Percentiles rank a stretch among this genome's conserved stretches.
These are phyloP conservation scores for Dissostichus mawsoni DNA, from an alignment of 2,113 vertebrate species.

Conservation along the genomic window DNA sequence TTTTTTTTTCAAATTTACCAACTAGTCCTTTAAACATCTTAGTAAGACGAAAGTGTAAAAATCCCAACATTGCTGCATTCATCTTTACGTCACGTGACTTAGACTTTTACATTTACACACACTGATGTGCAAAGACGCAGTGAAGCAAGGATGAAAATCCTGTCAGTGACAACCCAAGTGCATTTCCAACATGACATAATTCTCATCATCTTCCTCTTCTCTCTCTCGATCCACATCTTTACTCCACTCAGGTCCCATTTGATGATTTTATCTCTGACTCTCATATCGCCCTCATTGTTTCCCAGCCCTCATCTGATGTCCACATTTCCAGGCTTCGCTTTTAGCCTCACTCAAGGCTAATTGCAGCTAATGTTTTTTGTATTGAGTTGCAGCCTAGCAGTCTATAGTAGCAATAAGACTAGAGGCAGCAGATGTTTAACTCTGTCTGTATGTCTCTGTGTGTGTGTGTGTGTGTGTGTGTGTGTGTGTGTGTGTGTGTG, in stretches of 20 bases:
- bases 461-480: constrained; percentile 28
- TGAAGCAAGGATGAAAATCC: constrained; percentile 23
- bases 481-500: constrained; percentile 9
- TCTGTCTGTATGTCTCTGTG: constrained; percentile 16
- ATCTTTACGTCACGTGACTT: neutral
- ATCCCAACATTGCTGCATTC: neutral
- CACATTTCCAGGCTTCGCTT: constrained; percentile 24
- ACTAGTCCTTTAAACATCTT: neutral
- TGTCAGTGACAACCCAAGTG: neutral
- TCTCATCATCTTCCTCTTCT: constrained; percentile 19
- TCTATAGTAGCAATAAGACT: constrained; percentile 34
- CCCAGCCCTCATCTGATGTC: constrained; percentile 21
- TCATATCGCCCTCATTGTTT: constrained; percentile 14
- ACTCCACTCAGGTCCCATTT: constrained; percentile 19
- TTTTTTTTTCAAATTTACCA: neutral
- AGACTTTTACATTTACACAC: neutral
- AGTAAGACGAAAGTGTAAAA: neutral
- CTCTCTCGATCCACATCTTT: constrained; percentile 1
- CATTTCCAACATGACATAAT: constrained; percentile 41
- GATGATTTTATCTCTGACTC: constrained; percentile 28
- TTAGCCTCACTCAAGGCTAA: constrained; percentile 58
- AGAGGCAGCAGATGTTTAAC: constrained; percentile 48
- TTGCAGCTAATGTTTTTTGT: constrained; percentile 67
- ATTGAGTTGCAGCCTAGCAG: constrained; percentile 58
- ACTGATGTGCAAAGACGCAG: neutral